Conservation (phyloP, 2,113 vertebrate species). For the Neoarius graeffei region DNA sequence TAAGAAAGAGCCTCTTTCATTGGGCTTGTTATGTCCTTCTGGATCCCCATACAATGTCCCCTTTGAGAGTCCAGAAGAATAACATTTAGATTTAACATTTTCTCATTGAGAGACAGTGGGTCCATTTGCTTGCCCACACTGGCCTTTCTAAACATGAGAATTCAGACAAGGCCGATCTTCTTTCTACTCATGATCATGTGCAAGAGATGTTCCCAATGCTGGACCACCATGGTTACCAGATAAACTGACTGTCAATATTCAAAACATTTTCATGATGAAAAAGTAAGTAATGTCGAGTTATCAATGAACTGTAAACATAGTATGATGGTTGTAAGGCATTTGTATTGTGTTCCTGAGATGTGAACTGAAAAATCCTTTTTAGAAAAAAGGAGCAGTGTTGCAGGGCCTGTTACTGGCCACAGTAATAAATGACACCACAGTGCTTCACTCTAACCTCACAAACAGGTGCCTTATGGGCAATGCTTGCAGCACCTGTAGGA, state of each 20-base stretch:
- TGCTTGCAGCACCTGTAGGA: conserved; percentile 62
- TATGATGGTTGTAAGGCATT: neutral
- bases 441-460: conserved; percentile 52
- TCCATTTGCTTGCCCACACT: conserved; percentile 59
- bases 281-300: neutral
- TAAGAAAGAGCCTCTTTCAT: conserved; percentile 80
- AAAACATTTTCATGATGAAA: neutral
- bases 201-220: neutral
- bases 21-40: conserved; percentile 78
- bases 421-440: conserved; percentile 40
- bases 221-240: conserved; percentile 8
- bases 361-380: neutral
- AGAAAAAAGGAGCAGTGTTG: neutral
- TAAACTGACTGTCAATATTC: neutral
- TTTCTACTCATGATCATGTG: neutral
- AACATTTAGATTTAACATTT: conserved; percentile 81
- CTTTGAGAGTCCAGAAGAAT: conserved; percentile 80
- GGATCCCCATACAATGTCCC: conserved; percentile 79
- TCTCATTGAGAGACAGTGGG: conserved; percentile 75
- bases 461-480: conserved; percentile 68
- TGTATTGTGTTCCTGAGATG: neutral
- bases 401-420: neutral
- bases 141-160: conserved; percentile 40
- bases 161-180: neutral
- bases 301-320: neutral